phyloP scores from a whole-genome alignment of 2,888 invertebrate genomes.

The Calephelis perditalis region DNA sequence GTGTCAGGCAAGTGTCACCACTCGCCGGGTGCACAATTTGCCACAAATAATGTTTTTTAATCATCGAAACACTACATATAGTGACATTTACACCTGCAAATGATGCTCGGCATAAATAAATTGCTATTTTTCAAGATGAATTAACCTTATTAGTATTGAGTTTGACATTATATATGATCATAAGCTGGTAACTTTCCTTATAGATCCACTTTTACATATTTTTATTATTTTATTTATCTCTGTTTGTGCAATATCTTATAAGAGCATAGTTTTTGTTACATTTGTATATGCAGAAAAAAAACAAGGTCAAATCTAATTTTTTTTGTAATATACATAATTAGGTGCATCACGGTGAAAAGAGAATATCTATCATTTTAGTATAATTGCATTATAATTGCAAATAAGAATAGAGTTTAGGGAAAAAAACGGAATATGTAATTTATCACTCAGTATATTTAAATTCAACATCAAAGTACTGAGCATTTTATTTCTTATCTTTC shows the following conservation, averaged over 20 bases:
- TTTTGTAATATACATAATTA: too few relatives aligned
- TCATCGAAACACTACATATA: constrained; percentile 16
- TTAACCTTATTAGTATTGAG: constrained; percentile 14
- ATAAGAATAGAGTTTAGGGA: too few relatives aligned
- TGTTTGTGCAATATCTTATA: not conserved
- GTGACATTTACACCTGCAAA: constrained; percentile 14
- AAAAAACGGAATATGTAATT: too few relatives aligned
- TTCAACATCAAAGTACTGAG: too few relatives aligned
- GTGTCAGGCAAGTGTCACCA: constrained; percentile 26
- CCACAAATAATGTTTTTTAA: constrained; percentile 32
- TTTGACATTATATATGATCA: constrained; percentile 2
- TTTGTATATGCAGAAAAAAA: not conserved
- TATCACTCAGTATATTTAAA: too few relatives aligned
- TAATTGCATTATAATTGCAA: too few relatives aligned
- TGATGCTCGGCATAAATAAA: constrained; percentile 14
- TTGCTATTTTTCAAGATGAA: constrained; percentile 14
- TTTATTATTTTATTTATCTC: not conserved
- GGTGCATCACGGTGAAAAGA: too few relatives aligned
- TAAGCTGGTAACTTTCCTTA: not conserved
- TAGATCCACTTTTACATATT: not conserved
- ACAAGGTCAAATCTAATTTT: too few relatives aligned
- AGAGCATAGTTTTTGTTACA: not conserved
- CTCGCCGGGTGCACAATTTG: constrained; percentile 33
- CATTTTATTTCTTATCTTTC: too few relatives aligned
- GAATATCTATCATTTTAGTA: too few relatives aligned